These are phyloP conservation scores for Zosterops hypoxanthus DNA, from an alignment of 2,113 vertebrate species.

Conservation along the genomic window DNA sequence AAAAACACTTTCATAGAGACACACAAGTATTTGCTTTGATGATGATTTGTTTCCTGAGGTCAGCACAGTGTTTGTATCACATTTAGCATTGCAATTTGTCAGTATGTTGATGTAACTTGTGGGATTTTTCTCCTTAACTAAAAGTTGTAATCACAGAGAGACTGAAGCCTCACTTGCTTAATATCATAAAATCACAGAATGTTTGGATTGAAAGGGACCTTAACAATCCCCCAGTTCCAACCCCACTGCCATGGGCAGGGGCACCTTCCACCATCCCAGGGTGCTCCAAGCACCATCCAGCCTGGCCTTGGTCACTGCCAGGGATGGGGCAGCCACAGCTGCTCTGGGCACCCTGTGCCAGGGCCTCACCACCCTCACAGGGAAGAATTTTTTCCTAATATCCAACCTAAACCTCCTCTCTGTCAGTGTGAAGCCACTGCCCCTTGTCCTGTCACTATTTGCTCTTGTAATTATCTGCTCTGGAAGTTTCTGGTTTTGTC, in stretches of 20 bases:
- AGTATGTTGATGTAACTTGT: not conserved
- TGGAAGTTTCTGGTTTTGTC: not conserved
- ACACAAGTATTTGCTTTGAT: not conserved
- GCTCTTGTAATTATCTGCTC: not conserved
- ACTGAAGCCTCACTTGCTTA: not conserved
- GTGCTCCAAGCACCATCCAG: rapidly evolving
- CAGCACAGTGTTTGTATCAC: not conserved
- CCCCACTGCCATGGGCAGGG: not conserved
- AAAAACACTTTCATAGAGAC: not conserved
- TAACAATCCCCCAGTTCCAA: not conserved
- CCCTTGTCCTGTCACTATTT: not conserved
- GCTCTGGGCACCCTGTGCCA: not conserved
- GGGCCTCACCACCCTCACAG: not conserved
- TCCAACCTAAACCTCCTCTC: rapidly evolving
- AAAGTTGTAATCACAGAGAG: not conserved
- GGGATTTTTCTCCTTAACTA: not conserved
- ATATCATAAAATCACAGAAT: not conserved
- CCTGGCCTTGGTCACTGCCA: not conserved
- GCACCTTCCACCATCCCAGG: not conserved
- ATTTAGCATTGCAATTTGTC: not conserved
- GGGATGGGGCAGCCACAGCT: not conserved
- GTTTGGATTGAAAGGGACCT: not conserved
- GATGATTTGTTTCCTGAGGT: not conserved
- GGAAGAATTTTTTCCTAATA: not conserved
- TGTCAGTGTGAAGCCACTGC: not conserved